A percentile compares a stretch with the other conserved stretches of the same genome.
Conservation (phyloP, 1,140 invertebrate species). For the Brachionus rubens region DNA sequence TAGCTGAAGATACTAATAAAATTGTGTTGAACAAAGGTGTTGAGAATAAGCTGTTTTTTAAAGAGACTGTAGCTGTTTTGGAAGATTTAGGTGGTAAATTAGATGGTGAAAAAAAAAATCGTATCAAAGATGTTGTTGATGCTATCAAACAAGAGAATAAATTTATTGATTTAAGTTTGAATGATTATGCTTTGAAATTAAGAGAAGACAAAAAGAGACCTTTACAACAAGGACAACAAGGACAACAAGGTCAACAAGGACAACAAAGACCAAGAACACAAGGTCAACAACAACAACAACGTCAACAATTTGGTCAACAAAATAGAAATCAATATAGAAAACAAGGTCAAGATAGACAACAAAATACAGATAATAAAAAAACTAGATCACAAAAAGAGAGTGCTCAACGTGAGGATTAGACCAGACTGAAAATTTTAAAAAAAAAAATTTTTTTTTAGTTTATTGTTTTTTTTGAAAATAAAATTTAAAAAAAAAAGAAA, state of each 20-base stretch:
- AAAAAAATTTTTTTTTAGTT: too few species aligned
- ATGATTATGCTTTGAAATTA: slow-evolving; percentile 27
- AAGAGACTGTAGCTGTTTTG: slow-evolving; percentile 20
- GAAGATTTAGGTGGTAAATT: neutral
- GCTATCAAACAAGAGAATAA: slow-evolving; percentile 2
- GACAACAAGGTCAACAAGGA: neutral
- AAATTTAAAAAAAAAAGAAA: too few species aligned
- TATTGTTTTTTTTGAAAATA: too few species aligned
- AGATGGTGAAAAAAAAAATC: slow-evolving; percentile 20
- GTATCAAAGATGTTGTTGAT: neutral
- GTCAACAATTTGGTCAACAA: neutral
- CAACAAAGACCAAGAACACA: neutral
- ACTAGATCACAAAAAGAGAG: too few species aligned
- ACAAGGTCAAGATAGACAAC: too few species aligned
- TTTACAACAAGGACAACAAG: neutral
- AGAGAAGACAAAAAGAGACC: neutral
- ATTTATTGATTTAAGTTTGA: slow-evolving; percentile 36
- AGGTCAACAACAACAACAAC: neutral
- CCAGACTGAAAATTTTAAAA: too few species aligned
- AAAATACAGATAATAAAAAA: too few species aligned
- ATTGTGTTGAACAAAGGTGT: neutral
- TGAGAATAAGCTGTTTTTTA: slow-evolving; percentile 9
- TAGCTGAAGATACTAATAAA: slow-evolving; percentile 29
- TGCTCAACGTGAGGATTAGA: too few species aligned
- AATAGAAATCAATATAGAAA: too few species aligned